Evolutionary conservation across 2,797 vertebrate species (phyloP).

Genomic region (Myotis pilosus): DNA sequence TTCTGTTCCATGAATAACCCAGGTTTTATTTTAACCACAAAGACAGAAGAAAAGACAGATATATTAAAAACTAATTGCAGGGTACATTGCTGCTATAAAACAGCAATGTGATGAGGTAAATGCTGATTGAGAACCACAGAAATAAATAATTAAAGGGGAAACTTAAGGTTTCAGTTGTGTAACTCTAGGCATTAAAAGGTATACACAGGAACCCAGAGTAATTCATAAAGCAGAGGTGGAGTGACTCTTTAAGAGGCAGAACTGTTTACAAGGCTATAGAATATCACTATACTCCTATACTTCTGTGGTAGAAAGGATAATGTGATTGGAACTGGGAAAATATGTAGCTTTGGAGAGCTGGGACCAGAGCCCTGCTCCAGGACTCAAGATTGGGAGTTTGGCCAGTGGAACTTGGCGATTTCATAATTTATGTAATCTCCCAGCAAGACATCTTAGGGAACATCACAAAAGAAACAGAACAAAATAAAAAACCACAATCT

Average conservation of each 20-base stretch:
- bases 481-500: neutral
- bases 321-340: neutral
- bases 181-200: neutral
- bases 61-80: neutral
- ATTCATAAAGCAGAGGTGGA: neutral
- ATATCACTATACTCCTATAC: rapidly evolving
- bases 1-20: neutral
- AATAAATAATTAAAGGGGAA: neutral
- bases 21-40: neutral
- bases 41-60: neutral
- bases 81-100: neutral
- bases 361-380: rapidly evolving
- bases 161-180: neutral
- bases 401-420: neutral
- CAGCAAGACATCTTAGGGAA: neutral
- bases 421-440: neutral
- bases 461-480: neutral
- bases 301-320: neutral
- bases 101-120: neutral
- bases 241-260: neutral
- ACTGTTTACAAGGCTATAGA: neutral
- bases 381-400: neutral
- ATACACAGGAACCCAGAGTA: neutral
- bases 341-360: neutral
- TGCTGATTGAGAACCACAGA: neutral